Conservation (phyloP, 2,888 invertebrate genomes). For the Yponomeuta cagnagella region DNA sequence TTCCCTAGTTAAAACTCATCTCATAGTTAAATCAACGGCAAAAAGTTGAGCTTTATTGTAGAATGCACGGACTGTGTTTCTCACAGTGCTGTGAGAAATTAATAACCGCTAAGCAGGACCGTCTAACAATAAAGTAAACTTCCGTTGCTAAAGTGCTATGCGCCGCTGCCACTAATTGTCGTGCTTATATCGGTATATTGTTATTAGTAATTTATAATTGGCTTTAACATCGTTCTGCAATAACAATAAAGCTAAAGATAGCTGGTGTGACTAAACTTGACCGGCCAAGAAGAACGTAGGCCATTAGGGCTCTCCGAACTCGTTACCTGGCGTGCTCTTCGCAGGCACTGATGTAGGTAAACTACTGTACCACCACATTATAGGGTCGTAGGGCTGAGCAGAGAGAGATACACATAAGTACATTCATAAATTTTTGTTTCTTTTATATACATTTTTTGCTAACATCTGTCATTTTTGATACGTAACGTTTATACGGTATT, state of each 20-base stretch:
- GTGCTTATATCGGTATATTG: slow-evolving; percentile 47
- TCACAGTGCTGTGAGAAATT: slow-evolving; percentile 34
- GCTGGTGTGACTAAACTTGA: not conserved
- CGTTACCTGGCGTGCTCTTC: not conserved
- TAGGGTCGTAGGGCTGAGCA: not conserved
- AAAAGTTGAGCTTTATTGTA: slow-evolving; percentile 40
- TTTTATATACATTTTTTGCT: no score
- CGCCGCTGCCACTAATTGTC: slow-evolving; percentile 49
- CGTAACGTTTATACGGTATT: no score
- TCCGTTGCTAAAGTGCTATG: slow-evolving; percentile 49
- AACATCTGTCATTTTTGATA: no score
- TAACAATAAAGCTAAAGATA: not conserved
- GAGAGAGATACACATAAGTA: no score
- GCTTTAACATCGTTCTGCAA: slow-evolving; percentile 20
- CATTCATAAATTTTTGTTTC: no score
- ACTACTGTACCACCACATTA: not conserved
- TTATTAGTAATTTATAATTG: slow-evolving; percentile 32
- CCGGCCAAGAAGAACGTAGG: not conserved
- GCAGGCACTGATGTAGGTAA: not conserved
- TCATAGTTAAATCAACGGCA: slow-evolving; percentile 25
- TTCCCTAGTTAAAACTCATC: slow-evolving; percentile 42
- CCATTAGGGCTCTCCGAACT: not conserved
- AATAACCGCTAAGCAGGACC: slow-evolving; percentile 27
- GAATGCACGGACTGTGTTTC: slow-evolving; percentile 34
- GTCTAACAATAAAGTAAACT: slow-evolving; percentile 49